phyloP scores from a whole-genome alignment of 1,140 invertebrate genomes.

The Atta colombica region DNA sequence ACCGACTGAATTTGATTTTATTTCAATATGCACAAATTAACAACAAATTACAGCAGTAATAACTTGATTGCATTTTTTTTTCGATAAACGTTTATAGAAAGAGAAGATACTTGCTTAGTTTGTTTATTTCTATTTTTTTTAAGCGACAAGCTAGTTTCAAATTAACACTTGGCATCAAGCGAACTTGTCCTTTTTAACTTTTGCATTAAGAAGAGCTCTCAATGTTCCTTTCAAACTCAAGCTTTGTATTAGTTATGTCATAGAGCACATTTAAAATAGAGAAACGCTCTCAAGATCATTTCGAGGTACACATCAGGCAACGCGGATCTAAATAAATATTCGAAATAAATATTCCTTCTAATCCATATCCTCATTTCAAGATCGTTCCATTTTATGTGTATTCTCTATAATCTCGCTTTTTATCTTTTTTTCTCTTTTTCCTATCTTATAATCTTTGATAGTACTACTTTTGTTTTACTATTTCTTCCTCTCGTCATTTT shows the following conservation, averaged over 20 bases:
- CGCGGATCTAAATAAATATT: slow-evolving; percentile 23
- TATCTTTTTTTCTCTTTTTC: neutral
- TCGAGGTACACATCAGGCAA: neutral
- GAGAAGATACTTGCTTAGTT: neutral
- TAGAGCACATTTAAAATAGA: neutral
- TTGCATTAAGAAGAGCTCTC: slow-evolving; percentile 8
- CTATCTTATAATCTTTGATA: slow-evolving; percentile 17
- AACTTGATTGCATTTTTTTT: neutral
- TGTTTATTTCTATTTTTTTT: neutral
- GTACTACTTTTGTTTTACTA: neutral
- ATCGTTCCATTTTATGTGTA: slow-evolving; percentile 27
- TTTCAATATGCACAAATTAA: slow-evolving; percentile 22
- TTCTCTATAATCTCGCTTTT: slow-evolving; percentile 19
- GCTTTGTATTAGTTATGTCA: neutral
- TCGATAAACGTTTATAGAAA: neutral
- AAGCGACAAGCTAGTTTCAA: neutral
- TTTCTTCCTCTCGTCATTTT: slow-evolving; percentile 28
- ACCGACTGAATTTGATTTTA: slow-evolving; percentile 11
- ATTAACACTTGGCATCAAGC: slow-evolving; percentile 8
- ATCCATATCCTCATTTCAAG: neutral
- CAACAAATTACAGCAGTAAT: neutral
- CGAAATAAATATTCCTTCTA: neutral
- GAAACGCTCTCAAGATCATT: neutral
- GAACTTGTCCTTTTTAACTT: neutral
- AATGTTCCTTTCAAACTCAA: slow-evolving; percentile 23